A percentile compares a stretch with the other conserved stretches of the same genome.
Conservation (phyloP, 2,113 vertebrate species). For the Alouatta palliata region DNA sequence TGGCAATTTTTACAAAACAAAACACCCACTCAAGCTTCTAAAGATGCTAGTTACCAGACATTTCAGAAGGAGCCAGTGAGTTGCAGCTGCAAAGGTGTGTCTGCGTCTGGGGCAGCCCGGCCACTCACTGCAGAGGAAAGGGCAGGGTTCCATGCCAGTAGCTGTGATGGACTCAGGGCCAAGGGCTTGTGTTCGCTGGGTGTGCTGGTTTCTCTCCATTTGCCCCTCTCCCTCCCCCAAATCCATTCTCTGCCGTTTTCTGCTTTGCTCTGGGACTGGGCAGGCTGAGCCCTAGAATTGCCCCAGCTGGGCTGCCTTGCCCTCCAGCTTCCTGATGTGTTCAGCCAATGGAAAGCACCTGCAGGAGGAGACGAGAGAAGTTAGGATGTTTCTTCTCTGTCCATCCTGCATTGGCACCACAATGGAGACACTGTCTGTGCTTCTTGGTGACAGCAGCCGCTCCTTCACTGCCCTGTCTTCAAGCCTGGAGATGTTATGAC, state of each 20-base stretch:
- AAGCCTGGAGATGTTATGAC: neutral
- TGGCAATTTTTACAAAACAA: neutral
- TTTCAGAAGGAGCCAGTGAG: neutral
- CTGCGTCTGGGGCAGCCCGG: neutral
- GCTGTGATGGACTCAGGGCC: neutral
- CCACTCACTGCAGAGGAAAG: neutral
- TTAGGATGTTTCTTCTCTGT: neutral
- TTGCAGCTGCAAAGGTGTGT: neutral
- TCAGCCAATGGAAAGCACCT: neutral
- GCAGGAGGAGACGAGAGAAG: neutral
- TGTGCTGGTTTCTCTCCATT: too few species aligned
- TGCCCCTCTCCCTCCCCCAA: neutral
- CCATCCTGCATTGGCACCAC: neutral
- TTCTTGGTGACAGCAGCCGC: neutral
- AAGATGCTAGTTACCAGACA: neutral
- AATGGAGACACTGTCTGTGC: neutral
- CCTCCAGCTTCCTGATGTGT: neutral
- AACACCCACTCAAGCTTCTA: neutral
- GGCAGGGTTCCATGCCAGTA: rapidly evolving
- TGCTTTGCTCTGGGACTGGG: neutral
- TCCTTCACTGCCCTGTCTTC: neutral
- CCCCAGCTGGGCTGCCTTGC: too few species aligned
- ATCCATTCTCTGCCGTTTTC: neutral
- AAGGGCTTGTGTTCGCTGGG: neutral
- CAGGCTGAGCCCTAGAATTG: neutral